These are phyloP conservation scores for Hippolais icterina DNA, from an alignment of 2,113 vertebrate species.

Conservation along the genomic window DNA sequence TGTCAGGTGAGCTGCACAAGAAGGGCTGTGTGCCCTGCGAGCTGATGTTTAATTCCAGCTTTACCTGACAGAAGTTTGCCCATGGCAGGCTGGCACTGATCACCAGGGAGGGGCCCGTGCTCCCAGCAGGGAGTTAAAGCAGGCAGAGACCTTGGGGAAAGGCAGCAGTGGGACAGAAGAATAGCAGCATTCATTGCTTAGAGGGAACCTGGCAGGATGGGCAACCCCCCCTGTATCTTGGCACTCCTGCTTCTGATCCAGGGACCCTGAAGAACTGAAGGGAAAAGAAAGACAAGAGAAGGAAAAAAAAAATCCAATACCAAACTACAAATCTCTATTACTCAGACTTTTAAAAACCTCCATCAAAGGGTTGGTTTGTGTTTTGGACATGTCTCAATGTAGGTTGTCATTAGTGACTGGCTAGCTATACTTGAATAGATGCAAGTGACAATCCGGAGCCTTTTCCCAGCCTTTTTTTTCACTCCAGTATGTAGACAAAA, in stretches of 20 bases:
- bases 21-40: neutral
- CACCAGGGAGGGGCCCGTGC: neutral
- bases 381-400: conserved; percentile 47
- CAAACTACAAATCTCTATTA: neutral
- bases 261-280: neutral
- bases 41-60: neutral
- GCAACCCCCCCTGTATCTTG: neutral
- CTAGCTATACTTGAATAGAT: conserved; percentile 53
- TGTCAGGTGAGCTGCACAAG: neutral
- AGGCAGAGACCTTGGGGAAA: neutral
- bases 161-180: neutral
- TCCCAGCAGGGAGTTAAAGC: neutral
- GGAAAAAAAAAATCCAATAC: neutral
- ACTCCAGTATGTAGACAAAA: neutral
- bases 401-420: conserved; percentile 50
- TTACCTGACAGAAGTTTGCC: neutral
- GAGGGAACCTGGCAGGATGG: conserved; percentile 35
- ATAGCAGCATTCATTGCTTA: conserved; percentile 17
- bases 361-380: conserved; percentile 28
- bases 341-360: conserved; percentile 25
- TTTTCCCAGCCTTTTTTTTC: conserved; percentile 42
- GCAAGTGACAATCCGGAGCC: conserved; percentile 28
- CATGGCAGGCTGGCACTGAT: neutral
- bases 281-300: conserved; percentile 29
- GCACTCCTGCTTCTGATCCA: neutral